Percentiles rank a stretch among this genome's conserved stretches.
These are phyloP conservation scores for Mohoua ochrocephala DNA, from an alignment of 2,113 vertebrate species.

Conservation along the genomic window DNA sequence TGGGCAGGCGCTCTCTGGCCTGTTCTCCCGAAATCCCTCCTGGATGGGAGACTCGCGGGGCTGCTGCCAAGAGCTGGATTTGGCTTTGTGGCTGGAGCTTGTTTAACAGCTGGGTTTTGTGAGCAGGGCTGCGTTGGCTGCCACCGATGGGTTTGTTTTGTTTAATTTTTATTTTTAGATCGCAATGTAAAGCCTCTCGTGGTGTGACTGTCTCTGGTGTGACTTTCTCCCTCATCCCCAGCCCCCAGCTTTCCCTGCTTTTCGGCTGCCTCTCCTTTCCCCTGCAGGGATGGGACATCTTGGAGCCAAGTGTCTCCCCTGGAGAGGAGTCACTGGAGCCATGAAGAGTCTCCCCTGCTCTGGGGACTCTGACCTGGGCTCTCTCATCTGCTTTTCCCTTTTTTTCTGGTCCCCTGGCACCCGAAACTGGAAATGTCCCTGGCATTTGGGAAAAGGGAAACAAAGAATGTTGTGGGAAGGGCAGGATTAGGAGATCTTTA, in stretches of 20 bases:
- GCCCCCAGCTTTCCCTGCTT: neutral
- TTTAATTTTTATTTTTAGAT: neutral
- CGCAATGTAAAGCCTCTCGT: neutral
- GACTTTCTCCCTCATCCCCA: neutral
- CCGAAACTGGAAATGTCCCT: neutral
- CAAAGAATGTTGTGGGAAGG: accelerated
- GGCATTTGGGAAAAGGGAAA: neutral
- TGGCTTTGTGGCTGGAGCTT: neutral
- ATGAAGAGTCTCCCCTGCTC: too few species aligned
- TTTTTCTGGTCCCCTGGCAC: neutral
- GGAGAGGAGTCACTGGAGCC: neutral
- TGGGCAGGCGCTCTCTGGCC: neutral
- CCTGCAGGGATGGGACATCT: neutral
- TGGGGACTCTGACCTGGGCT: neutral
- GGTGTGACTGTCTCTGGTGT: neutral
- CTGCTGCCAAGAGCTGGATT: neutral
- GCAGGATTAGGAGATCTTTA: neutral
- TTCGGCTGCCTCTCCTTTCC: neutral
- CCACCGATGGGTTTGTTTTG: neutral
- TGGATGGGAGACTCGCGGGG: neutral
- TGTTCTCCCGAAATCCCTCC: neutral
- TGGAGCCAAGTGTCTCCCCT: neutral
- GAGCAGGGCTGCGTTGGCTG: neutral
- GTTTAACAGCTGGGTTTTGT: neutral
- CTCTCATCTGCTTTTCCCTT: neutral